Conservation (phyloP, 1,140 invertebrate species). For the Polypedilum vanderplanki region DNA sequence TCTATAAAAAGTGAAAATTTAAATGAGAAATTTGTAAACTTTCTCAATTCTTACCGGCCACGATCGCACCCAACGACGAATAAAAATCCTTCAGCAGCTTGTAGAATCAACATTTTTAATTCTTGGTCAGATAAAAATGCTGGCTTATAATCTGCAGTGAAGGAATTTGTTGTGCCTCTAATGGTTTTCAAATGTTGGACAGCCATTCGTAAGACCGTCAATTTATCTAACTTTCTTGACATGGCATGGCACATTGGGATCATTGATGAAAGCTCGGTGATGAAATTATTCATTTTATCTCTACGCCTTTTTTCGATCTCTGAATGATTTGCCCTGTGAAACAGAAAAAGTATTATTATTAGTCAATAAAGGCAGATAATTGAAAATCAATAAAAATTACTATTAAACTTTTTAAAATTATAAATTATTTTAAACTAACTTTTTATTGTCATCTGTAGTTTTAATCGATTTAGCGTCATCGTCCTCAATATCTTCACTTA, state of each 20-base stretch:
- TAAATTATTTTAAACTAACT: too few species aligned
- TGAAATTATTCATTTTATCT: conserved; percentile 96
- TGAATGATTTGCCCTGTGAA: conserved; percentile 80
- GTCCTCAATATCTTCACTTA: conserved; percentile 47
- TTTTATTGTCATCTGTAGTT: conserved; percentile 59
- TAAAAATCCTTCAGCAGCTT: conserved; percentile 85
- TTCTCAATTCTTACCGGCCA: conserved; percentile 48
- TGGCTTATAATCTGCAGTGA: conserved; percentile 78
- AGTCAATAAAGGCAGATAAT: neutral
- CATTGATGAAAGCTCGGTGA: conserved; percentile 82
- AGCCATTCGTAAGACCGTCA: conserved; percentile 88
- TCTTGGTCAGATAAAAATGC: conserved; percentile 84
- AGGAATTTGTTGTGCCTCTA: conserved; percentile 66
- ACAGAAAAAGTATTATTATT: conserved; percentile 29
- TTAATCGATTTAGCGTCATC: conserved; percentile 55
- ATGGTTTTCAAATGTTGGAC: conserved; percentile 86
- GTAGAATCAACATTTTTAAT: conserved; percentile 68
- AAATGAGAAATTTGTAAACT: neutral
- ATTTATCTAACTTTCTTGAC: conserved; percentile 86
- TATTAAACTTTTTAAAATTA: too few species aligned
- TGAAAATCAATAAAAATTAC: neutral
- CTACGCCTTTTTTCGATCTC: conserved; percentile 90
- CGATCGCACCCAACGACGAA: conserved; percentile 91
- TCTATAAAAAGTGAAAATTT: neutral
- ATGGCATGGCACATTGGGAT: conserved; percentile 91